A percentile compares a stretch with the other conserved stretches of the same genome.
Conservation (phyloP, 2,797 vertebrate species). For the Pseudochaenichthys georgianus region DNA sequence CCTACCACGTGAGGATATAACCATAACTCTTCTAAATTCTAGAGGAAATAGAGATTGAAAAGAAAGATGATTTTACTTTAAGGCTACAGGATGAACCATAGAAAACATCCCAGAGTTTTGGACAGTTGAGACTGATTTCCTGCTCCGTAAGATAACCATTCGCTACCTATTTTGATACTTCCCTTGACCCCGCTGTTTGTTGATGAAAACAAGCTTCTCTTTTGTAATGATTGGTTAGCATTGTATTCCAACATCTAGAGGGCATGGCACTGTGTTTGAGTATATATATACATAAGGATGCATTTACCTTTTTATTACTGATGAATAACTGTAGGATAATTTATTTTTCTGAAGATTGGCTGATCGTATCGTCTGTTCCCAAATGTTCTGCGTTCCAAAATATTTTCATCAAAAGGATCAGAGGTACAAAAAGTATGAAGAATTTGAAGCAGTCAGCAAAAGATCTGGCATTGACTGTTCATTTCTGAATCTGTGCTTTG, state of each 20-base stretch:
- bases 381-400: background rate
- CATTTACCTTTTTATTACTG: background rate
- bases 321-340: background rate
- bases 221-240: background rate
- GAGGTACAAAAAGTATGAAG: background rate
- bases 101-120: background rate
- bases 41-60: too few relatives aligned
- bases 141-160: constrained; percentile 1
- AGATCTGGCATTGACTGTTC: background rate
- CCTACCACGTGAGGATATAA: background rate
- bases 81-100: background rate
- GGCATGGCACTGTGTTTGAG: too few relatives aligned
- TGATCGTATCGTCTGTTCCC: background rate
- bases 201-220: background rate
- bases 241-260: background rate
- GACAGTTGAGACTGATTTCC: background rate
- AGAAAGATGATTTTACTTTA: background rate
- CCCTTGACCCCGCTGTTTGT: background rate
- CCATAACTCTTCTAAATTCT: background rate
- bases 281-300: background rate
- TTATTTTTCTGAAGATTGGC: background rate
- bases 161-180: background rate
- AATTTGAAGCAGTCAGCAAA: background rate
- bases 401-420: background rate
- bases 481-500: background rate